Percentiles rank a stretch among this genome's conserved stretches.
Evolutionary conservation across 2,888 invertebrate species (phyloP).

Genomic region (Euphydryas editha): DNA sequence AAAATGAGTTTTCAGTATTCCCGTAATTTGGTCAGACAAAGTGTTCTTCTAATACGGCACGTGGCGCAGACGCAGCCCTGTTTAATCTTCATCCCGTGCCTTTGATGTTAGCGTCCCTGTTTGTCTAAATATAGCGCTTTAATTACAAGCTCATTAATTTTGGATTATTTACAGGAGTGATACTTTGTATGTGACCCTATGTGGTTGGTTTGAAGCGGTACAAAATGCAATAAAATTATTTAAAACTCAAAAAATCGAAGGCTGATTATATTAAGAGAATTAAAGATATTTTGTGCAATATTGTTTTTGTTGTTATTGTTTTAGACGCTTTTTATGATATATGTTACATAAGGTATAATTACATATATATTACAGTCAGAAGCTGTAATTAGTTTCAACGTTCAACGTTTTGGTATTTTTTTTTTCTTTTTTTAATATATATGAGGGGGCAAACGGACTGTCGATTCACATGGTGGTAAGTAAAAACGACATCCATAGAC

Average conservation of each 20-base stretch:
- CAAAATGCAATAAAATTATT: neutral
- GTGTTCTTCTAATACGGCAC: conserved; percentile 67
- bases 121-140: conserved; percentile 76
- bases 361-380: too few species aligned
- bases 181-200: conserved; percentile 36
- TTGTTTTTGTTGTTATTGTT: too few species aligned
- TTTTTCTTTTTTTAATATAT: too few species aligned
- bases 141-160: conserved; percentile 81
- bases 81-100: conserved; percentile 74
- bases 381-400: too few species aligned
- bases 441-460: too few species aligned
- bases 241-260: neutral
- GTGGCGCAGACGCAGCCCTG: conserved; percentile 77
- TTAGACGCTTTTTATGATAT: too few species aligned
- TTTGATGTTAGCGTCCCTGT: conserved; percentile 77
- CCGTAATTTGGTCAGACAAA: conserved; percentile 49
- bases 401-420: too few species aligned
- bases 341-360: too few species aligned
- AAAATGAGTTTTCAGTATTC: conserved; percentile 11
- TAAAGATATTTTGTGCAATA: too few species aligned
- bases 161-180: conserved; percentile 71
- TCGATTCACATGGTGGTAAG: too few species aligned
- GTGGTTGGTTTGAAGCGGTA: conserved; percentile 25
- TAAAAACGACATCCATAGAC: too few species aligned
- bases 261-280: neutral